Evolutionary conservation across 2,113 vertebrate genomes (phyloP).

Genomic region (Helogale parvula): DNA sequence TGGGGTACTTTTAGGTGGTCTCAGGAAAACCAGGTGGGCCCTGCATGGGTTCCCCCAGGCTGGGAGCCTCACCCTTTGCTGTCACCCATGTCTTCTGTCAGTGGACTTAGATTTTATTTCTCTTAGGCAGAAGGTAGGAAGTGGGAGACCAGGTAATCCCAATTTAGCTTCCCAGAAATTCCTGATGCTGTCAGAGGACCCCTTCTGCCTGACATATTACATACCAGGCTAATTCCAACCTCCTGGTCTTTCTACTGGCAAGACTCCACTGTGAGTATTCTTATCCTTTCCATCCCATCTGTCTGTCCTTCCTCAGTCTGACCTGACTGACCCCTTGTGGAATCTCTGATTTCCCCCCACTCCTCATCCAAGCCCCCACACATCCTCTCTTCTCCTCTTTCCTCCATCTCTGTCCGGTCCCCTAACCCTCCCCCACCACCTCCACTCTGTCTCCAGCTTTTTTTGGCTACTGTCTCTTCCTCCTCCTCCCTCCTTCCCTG

Average conservation of each 20-base stretch:
- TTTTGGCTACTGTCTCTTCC: conserved; percentile 71
- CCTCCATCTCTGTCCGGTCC: conserved; percentile 48
- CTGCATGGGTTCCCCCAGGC: background rate
- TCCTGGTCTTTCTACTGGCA: conserved; percentile 3
- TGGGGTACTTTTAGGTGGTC: background rate
- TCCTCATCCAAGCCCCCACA: background rate
- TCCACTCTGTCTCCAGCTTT: conserved; percentile 68
- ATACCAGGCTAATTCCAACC: conserved; percentile 17
- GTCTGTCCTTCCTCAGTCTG: conserved; percentile 5
- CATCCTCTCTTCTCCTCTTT: background rate
- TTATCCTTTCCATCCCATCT: background rate
- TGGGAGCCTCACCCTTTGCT: background rate
- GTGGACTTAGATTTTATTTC: conserved; percentile 43
- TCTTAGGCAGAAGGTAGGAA: conserved; percentile 17
- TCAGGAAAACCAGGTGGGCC: background rate
- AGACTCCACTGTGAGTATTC: background rate
- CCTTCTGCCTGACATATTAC: background rate
- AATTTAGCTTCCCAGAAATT: conserved; percentile 42
- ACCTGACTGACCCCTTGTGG: background rate
- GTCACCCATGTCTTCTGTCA: background rate
- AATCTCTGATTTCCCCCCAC: background rate
- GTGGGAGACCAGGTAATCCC: background rate
- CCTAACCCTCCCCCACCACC: conserved; percentile 39
- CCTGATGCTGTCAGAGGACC: background rate
- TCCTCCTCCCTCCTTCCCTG: conserved; percentile 68